phyloP scores from a whole-genome alignment of 2,888 invertebrate species.

The Sarcophaga caerulescens region DNA sequence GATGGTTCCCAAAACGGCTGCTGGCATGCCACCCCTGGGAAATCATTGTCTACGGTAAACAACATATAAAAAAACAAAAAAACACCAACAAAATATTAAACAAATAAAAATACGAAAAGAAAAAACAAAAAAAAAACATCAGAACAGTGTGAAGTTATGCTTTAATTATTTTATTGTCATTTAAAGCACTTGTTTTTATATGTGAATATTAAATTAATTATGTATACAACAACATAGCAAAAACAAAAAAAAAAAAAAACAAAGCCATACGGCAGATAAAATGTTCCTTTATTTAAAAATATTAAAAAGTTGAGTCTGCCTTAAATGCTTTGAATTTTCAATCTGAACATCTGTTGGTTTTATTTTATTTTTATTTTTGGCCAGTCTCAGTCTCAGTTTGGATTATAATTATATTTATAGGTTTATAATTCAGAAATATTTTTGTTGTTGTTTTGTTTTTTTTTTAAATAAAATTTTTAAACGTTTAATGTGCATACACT shows the following conservation, averaged over 20 bases:
- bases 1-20: slow-evolving; percentile 68
- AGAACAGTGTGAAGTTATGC: slow-evolving; percentile 67
- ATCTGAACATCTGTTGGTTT: slow-evolving; percentile 63
- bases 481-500: no score
- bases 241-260: slow-evolving; percentile 26
- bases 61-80: slow-evolving; percentile 44
- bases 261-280: neutral
- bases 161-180: slow-evolving; percentile 70
- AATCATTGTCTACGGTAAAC: slow-evolving; percentile 69
- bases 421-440: slow-evolving; percentile 20
- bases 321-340: slow-evolving; percentile 35
- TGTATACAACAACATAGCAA: no score
- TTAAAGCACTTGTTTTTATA: slow-evolving; percentile 71
- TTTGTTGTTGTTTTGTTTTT: no score
- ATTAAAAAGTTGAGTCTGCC: slow-evolving; percentile 27
- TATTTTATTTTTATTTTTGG: no score
- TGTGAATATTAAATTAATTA: slow-evolving; percentile 69
- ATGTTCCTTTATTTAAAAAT: slow-evolving; percentile 71
- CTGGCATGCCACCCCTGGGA: slow-evolving; percentile 68
- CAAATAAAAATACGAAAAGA: slow-evolving; percentile 19
- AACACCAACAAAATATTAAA: slow-evolving; percentile 14
- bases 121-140: slow-evolving; percentile 36
- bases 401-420: slow-evolving; percentile 65
- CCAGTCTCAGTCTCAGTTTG: slow-evolving; percentile 13
- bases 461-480: no score